A percentile compares a stretch with the other conserved stretches of the same genome.
phyloP scores from a whole-genome alignment of 1,140 invertebrate genomes.

The Drosophila azteca region DNA sequence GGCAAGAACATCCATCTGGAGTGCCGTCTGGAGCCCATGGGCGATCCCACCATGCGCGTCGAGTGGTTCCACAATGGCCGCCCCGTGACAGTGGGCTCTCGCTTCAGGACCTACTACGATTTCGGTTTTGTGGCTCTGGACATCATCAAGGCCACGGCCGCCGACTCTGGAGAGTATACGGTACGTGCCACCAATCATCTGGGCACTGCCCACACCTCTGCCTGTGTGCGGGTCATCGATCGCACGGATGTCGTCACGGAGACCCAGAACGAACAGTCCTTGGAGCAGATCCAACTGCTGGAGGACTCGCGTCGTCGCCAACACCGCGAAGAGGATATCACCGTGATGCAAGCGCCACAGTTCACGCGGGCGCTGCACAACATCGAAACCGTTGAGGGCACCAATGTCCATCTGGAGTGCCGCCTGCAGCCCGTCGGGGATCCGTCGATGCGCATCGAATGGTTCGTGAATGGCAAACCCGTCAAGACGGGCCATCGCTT shows the following conservation, averaged over 20 bases:
- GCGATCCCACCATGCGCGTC: slow-evolving; percentile 97
- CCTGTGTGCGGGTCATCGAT: slow-evolving; percentile 93
- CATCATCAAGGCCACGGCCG: slow-evolving; percentile 92
- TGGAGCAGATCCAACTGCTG: slow-evolving; percentile 97
- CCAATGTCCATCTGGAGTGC: slow-evolving; percentile 96
- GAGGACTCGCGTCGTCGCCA: slow-evolving; percentile 92
- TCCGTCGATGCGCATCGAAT: slow-evolving; percentile 97
- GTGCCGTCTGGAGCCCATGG: slow-evolving; percentile 95
- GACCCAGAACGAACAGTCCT: slow-evolving; percentile 96
- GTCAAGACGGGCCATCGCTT: slow-evolving; percentile 96
- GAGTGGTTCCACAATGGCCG: slow-evolving; percentile 98
- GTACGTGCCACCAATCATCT: slow-evolving; percentile 96
- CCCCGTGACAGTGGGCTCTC: slow-evolving; percentile 93
- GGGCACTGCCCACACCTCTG: slow-evolving; percentile 95
- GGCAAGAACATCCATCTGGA: slow-evolving; percentile 96
- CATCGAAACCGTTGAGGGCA: slow-evolving; percentile 95
- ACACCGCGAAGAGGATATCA: slow-evolving; percentile 90
- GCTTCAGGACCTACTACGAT: slow-evolving; percentile 97
- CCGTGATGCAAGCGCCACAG: slow-evolving; percentile 91
- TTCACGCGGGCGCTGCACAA: slow-evolving; percentile 95
- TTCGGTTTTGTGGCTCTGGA: slow-evolving; percentile 97
- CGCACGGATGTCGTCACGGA: slow-evolving; percentile 95
- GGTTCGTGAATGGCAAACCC: slow-evolving; percentile 97
- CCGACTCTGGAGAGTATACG: slow-evolving; percentile 97
- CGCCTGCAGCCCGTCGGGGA: slow-evolving; percentile 97